A percentile compares a stretch with the other conserved stretches of the same genome.
Evolutionary conservation across 2,888 invertebrate species (phyloP).

Genomic region (Caenorhabditis angaria): DNA sequence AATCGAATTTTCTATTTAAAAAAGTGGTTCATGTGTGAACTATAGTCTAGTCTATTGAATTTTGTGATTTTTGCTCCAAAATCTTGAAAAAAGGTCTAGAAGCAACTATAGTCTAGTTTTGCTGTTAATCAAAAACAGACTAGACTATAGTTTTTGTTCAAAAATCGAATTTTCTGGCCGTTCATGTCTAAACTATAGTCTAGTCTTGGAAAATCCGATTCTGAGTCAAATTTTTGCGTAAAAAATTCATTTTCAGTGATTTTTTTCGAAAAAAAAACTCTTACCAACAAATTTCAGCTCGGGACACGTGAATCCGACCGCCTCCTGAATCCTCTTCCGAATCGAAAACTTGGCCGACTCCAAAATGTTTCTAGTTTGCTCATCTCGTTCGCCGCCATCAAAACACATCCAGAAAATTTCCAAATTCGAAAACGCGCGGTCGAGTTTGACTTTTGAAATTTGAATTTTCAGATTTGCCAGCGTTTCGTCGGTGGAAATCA

Average conservation of each 20-base stretch:
- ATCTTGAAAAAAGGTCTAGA: too few relatives aligned
- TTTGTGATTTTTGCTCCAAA: too few relatives aligned
- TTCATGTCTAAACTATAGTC: too few relatives aligned
- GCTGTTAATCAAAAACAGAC: too few relatives aligned
- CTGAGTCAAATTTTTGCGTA: not conserved
- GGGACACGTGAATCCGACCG: conserved; percentile 40
- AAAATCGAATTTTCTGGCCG: too few relatives aligned
- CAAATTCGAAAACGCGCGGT: conserved; percentile 32
- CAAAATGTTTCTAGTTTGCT: conserved; percentile 20
- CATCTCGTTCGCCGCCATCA: conserved; percentile 31
- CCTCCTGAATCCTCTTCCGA: conserved; percentile 33
- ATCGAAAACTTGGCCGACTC: conserved; percentile 37
- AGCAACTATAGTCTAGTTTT: too few relatives aligned
- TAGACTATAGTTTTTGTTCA: too few relatives aligned
- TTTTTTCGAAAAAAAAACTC: not conserved
- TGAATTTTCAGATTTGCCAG: conserved; percentile 21
- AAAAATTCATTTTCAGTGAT: not conserved
- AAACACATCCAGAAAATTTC: conserved; percentile 29
- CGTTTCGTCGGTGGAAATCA: conserved; percentile 35
- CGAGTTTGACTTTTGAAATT: conserved; percentile 29
- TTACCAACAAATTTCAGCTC: conserved; percentile 42
- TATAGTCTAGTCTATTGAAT: too few relatives aligned
- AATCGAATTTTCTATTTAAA: too few relatives aligned
- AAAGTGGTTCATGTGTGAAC: too few relatives aligned
- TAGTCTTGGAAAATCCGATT: not conserved